Evolutionary conservation across 2,797 vertebrate genomes (phyloP).

Genomic region (Poecilia gillii): DNA sequence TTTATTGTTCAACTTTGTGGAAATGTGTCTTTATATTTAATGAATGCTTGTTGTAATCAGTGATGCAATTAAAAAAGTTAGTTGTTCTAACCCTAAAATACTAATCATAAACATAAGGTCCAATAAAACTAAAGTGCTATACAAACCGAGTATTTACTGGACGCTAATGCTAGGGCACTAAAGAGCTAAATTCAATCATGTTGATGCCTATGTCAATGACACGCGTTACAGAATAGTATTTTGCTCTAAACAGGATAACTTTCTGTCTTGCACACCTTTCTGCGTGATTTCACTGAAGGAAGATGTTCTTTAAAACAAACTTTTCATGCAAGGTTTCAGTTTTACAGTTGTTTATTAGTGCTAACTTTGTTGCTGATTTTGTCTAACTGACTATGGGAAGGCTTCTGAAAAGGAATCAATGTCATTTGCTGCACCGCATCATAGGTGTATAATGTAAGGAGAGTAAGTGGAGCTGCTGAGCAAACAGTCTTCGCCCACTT

Average conservation of each 20-base stretch:
- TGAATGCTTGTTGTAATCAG: not conserved
- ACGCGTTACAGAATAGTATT: not conserved
- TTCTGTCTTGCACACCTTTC: not conserved
- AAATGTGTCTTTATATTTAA: not conserved
- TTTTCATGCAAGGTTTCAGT: not conserved
- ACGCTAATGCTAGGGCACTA: not conserved
- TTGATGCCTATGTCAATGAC: not conserved
- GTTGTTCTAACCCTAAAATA: not conserved
- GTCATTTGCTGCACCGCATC: not conserved
- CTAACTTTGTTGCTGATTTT: not conserved
- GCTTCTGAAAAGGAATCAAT: not conserved
- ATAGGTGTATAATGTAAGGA: no score
- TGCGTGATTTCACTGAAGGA: not conserved
- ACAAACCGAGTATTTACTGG: not conserved
- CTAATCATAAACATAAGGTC: not conserved
- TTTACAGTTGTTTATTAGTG: not conserved
- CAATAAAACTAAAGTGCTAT: not conserved
- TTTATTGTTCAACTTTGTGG: constrained; percentile 8
- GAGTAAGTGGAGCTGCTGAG: no score
- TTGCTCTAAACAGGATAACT: not conserved
- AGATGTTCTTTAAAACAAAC: not conserved
- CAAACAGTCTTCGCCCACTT: not conserved
- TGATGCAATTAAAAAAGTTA: not conserved
- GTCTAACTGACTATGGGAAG: not conserved
- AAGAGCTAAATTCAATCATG: not conserved